Percentiles rank a stretch among this genome's conserved stretches.
phyloP scores from a whole-genome alignment of 2,797 vertebrate species.

The Neomorphus geoffroyi region DNA sequence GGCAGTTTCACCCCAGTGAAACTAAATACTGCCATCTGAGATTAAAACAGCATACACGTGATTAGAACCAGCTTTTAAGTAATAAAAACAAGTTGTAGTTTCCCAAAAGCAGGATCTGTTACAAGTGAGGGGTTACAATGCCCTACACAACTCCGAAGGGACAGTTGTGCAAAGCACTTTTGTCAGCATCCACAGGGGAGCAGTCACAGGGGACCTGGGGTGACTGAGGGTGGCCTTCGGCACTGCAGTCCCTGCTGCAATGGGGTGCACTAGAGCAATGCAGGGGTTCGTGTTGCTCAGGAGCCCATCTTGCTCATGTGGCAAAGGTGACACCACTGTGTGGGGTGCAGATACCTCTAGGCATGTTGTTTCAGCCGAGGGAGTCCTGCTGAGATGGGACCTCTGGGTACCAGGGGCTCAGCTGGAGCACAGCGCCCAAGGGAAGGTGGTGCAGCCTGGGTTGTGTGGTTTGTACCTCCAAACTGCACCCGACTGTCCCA shows the following conservation, averaged over 20 bases:
- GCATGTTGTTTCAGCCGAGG: neutral
- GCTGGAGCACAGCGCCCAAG: neutral
- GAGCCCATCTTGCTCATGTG: neutral
- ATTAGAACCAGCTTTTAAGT: neutral
- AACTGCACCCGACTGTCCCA: fast-evolving
- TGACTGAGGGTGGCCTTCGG: neutral
- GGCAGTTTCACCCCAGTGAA: neutral
- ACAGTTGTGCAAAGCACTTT: neutral
- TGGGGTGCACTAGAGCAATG: neutral
- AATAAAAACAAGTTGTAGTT: neutral
- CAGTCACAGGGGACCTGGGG: neutral
- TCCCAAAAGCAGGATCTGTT: neutral
- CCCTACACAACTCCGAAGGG: neutral
- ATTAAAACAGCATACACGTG: neutral
- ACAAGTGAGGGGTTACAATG: neutral
- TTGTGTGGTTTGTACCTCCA: neutral
- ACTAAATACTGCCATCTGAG: neutral
- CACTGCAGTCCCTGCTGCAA: neutral
- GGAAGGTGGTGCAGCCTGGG: neutral
- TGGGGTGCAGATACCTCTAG: neutral
- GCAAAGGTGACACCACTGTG: neutral
- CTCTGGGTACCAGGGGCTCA: neutral
- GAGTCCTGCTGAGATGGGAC: neutral
- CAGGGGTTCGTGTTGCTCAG: neutral
- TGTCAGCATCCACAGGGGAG: neutral